Evolutionary conservation across 2,888 invertebrate species (phyloP).

Genomic region (Acronicta alni): DNA sequence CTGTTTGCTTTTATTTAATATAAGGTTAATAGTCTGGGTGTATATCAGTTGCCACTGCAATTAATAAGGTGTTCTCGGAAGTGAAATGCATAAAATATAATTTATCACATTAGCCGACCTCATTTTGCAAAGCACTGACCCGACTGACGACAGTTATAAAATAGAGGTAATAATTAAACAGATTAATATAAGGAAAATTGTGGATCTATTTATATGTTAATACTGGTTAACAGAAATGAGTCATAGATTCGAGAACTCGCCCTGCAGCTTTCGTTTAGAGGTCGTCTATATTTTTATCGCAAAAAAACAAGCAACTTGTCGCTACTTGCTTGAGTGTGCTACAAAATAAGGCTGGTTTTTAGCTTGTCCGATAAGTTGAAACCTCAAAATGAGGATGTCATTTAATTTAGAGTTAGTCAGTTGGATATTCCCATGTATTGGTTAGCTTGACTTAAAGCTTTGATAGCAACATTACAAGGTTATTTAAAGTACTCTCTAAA

Average conservation of each 20-base stretch:
- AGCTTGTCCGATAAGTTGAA: conserved; percentile 5
- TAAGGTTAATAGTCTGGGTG: conserved; percentile 19
- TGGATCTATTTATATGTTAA: conserved; percentile 46
- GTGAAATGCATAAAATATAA: conserved; percentile 31
- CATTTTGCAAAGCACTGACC: conserved; percentile 42
- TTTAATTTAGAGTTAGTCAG: neutral
- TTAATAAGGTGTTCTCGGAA: conserved; percentile 43
- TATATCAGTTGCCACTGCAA: conserved; percentile 21
- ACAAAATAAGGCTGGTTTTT: conserved; percentile 15
- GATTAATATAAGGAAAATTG: conserved; percentile 49
- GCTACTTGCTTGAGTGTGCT: conserved; percentile 37
- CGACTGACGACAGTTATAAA: conserved; percentile 31
- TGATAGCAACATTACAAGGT: neutral
- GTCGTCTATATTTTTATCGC: conserved; percentile 57
- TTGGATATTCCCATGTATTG: neutral
- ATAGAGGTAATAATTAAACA: conserved; percentile 40
- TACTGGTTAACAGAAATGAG: conserved; percentile 47
- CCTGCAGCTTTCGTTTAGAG: conserved; percentile 63
- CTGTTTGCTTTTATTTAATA: conserved; percentile 12
- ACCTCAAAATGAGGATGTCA: neutral
- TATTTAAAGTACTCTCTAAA: neutral
- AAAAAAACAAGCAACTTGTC: conserved; percentile 46
- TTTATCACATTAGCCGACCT: conserved; percentile 44
- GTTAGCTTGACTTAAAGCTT: neutral
- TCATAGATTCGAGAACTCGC: conserved; percentile 49